phyloP scores from a whole-genome alignment of 1,140 invertebrate genomes.

The Calephelis virginiensis region DNA sequence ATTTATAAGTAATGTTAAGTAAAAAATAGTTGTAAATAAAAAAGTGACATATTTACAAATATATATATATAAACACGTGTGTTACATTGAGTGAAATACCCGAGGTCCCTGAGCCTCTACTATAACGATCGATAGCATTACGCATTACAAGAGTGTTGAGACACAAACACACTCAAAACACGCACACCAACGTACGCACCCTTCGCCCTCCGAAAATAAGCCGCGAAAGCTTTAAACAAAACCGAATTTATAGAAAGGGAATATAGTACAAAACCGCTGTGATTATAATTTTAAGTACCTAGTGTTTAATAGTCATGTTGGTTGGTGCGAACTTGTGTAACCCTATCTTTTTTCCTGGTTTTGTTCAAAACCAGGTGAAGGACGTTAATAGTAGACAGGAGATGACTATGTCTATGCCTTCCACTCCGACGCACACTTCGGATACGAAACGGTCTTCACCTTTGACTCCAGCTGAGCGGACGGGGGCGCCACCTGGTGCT shows the following conservation, averaged over 20 bases:
- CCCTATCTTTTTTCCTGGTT: slow-evolving; percentile 50
- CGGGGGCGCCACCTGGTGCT: slow-evolving; percentile 66
- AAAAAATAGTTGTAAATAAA: slow-evolving; percentile 9
- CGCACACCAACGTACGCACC: slow-evolving; percentile 50
- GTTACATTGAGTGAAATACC: slow-evolving; percentile 39
- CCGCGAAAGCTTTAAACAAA: slow-evolving; percentile 68
- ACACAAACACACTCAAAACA: slow-evolving; percentile 56
- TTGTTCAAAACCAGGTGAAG: slow-evolving; percentile 47
- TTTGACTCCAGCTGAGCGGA: slow-evolving; percentile 59
- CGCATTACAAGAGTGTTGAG: slow-evolving; percentile 63
- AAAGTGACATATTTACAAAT: slow-evolving; percentile 23
- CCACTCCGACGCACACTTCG: slow-evolving; percentile 56
- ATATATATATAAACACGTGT: slow-evolving; percentile 30
- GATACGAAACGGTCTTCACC: slow-evolving; percentile 37
- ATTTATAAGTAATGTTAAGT: slow-evolving; percentile 30
- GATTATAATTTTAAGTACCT: slow-evolving; percentile 40
- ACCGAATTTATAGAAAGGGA: slow-evolving; percentile 73
- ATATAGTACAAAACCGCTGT: slow-evolving; percentile 69
- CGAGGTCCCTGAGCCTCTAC: slow-evolving; percentile 48
- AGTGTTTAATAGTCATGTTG: slow-evolving; percentile 43
- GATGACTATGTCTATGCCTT: slow-evolving; percentile 44
- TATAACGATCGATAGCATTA: slow-evolving; percentile 76
- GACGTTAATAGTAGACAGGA: slow-evolving; percentile 28
- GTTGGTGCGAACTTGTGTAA: slow-evolving; percentile 62
- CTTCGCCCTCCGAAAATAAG: slow-evolving; percentile 59